phyloP scores from a whole-genome alignment of 2,113 vertebrate genomes.

The Salvator merianae region DNA sequence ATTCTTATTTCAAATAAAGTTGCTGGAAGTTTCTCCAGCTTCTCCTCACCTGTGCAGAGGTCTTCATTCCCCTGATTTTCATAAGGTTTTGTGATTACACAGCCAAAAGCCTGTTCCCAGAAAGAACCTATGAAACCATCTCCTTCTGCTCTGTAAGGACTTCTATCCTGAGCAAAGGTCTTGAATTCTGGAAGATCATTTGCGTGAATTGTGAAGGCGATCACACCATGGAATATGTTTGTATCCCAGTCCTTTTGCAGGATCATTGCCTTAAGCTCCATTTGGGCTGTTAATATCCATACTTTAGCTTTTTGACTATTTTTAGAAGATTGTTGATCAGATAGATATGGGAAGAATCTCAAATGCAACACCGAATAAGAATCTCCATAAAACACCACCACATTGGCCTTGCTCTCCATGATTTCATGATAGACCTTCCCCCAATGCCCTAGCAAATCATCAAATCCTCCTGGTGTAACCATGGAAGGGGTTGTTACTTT shows the following conservation, averaged over 20 bases:
- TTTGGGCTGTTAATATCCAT: constrained; percentile 9
- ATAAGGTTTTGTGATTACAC: neutral
- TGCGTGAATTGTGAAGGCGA: neutral
- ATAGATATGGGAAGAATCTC: neutral
- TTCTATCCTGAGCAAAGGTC: neutral
- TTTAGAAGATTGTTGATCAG: neutral
- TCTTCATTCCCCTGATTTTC: neutral
- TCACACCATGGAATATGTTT: neutral
- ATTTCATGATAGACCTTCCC: neutral
- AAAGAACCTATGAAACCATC: neutral
- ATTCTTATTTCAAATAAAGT: no score
- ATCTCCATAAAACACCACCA: neutral
- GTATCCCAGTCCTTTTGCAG: neutral
- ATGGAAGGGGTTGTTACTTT: neutral
- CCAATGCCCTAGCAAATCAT: neutral
- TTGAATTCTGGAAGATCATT: neutral
- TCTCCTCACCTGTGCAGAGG: neutral
- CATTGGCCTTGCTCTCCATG: neutral
- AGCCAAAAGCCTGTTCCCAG: neutral
- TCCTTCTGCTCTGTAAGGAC: neutral
- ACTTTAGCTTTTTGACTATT: neutral
- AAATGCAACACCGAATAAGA: neutral
- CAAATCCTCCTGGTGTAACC: no score
- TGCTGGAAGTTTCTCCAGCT: no score
- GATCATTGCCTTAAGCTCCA: neutral